Evolutionary conservation across 2,797 vertebrate species (phyloP), one percentile per base, ranked within the genome.

Genomic region (Macropus fuliginosus): DNA sequence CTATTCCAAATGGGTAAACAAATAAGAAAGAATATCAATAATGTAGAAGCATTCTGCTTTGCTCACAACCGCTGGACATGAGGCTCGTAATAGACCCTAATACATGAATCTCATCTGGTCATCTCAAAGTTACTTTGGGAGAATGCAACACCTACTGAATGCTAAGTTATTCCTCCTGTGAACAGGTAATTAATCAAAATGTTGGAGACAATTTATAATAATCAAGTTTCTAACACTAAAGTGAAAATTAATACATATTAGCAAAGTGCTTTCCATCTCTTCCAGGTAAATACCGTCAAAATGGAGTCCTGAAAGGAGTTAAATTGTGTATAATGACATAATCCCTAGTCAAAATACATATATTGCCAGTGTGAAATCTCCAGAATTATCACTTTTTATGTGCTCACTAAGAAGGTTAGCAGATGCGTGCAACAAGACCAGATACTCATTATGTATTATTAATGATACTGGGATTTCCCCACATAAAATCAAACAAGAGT

Each of bases 101-200:
- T 95, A 66, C 27, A 95, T 6, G 27, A 91, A 96, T 96, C 62
- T 97, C 95, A 92, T 57, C 3, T 50, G 54, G 94, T 96, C 91
- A 95, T 94, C 89, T 92, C 95, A 96, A 54, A 40, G 27, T 92
- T 87, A 87, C 74, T 97, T 89, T 97, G 62, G 90, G 62, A 95
- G 1, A 62, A 92, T 50, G 94, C 11, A 95, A 93, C 93, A 96
- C 90, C 46, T 94, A 54, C 27, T 96, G 50, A 93, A 92, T n/a
- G 59, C 1, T 34, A 9, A n/a, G 46, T 24, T 11, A 93, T 94
- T 0, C 90, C 81, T 62, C 54, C 28, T 92, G 12, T 40, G 95
- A 94, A 93, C 24, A 3, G 96, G 55, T 92, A 95, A 56, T 94
- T 46, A 91, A 0, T 87, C 24, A 93, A 97, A 96, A 91, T 74